These are phyloP conservation scores for Chamaetylas fuelleborni DNA, from an alignment of 2,113 vertebrate genomes.

Conservation along the genomic window DNA sequence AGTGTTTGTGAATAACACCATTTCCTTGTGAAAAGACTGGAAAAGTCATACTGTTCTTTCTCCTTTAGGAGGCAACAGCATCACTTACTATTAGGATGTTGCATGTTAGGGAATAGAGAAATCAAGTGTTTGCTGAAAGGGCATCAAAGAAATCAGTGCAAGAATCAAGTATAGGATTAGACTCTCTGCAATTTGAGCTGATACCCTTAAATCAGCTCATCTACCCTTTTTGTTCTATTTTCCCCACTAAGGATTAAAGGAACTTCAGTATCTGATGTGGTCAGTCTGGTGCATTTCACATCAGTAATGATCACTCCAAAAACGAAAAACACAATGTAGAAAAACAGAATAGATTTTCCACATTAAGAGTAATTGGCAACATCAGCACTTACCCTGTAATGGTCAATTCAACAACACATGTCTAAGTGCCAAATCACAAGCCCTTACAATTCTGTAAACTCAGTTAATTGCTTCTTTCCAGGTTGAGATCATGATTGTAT, in stretches of 20 bases:
- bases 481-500: slow-evolving; percentile 15
- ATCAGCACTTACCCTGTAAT: slow-evolving; percentile 19
- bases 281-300: not conserved
- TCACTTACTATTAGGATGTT: not conserved
- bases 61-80: not conserved
- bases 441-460: not conserved
- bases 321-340: slow-evolving; percentile 14
- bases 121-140: not conserved
- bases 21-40: not conserved
- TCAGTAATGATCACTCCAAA: not conserved
- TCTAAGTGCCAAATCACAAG: slow-evolving; percentile 27
- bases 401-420: slow-evolving; percentile 37
- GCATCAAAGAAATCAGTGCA: not conserved
- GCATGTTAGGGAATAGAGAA: not conserved
- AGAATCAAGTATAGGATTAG: not conserved
- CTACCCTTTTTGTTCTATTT: not conserved
- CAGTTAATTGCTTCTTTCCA: slow-evolving; percentile 11
- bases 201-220: not conserved
- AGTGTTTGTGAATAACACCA: not conserved
- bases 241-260: not conserved
- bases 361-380: slow-evolving; percentile 36
- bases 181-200: not conserved
- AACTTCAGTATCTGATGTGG: not conserved
- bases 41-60: not conserved
- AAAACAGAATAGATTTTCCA: slow-evolving; percentile 30